Evolutionary conservation across 92 coral and sea anemone species (phyloP).

Genomic region (Phenganax marumi): DNA sequence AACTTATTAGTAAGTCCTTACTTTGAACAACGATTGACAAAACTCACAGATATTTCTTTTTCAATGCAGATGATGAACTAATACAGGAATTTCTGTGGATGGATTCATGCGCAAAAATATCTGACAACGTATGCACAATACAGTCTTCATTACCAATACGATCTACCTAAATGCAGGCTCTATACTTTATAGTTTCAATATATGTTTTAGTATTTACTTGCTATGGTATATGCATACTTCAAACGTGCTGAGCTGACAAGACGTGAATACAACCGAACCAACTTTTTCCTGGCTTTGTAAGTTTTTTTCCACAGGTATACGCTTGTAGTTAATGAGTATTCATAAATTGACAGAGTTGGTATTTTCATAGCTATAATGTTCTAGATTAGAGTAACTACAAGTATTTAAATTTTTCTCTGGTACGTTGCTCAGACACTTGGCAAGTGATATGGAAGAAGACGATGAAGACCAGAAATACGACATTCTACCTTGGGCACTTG

Average conservation of each 20-base stretch:
- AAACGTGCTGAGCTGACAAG: conserved; percentile 87
- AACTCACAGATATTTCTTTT: not conserved
- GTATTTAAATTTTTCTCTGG: too few species aligned
- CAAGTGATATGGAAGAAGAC: conserved; percentile 99
- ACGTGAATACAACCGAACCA: conserved; percentile 85
- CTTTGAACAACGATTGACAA: not conserved
- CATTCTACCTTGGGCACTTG: conserved; percentile 98
- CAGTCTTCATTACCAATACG: not conserved
- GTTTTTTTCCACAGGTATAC: conserved; percentile 23
- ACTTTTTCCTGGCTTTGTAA: conserved; percentile 97
- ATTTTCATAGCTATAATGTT: too few species aligned
- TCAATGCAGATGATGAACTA: conserved; percentile 78
- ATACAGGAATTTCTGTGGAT: conserved; percentile 98
- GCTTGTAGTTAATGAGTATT: not conserved
- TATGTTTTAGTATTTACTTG: conserved; percentile 73
- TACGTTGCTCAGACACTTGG: conserved; percentile 65
- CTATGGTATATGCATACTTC: conserved; percentile 97
- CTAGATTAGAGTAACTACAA: not conserved
- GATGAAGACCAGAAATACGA: conserved; percentile 98
- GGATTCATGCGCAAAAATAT: conserved; percentile 94
- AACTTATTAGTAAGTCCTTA: not conserved
- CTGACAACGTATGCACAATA: conserved; percentile 74
- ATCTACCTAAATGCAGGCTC: not conserved
- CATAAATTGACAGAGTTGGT: not conserved
- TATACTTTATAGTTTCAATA: not conserved